phyloP scores from a whole-genome alignment of 1,140 invertebrate genomes.

The Choristoneura fumiferana region DNA sequence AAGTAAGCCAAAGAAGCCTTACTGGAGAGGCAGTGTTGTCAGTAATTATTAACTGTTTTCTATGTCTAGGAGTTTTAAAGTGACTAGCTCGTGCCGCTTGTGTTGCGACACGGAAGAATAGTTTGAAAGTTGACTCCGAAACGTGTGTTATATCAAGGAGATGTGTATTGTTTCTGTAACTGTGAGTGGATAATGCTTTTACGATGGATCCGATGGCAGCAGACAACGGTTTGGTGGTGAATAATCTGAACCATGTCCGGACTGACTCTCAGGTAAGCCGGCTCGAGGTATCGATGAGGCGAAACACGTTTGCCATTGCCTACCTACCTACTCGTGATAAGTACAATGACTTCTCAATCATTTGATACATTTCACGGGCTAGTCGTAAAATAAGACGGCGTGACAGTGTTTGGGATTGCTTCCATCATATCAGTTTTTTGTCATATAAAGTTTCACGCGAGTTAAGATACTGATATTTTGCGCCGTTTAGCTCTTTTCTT shows the following conservation, averaged over 20 bases:
- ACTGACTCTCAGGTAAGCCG: slow-evolving; percentile 74
- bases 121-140: not conserved
- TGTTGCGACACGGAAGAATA: not conserved
- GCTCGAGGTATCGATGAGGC: slow-evolving; percentile 50
- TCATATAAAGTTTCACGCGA: too few species aligned
- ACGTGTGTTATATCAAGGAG: not conserved
- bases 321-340: slow-evolving; percentile 60
- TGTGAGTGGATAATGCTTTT: slow-evolving; percentile 52
- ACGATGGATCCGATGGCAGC: slow-evolving; percentile 65
- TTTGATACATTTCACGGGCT: slow-evolving; percentile 40
- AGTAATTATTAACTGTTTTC: slow-evolving; percentile 31
- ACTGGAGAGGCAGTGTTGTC: slow-evolving; percentile 32
- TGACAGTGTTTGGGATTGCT: too few species aligned
- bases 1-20: slow-evolving; percentile 51
- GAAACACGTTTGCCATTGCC: slow-evolving; percentile 67
- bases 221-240: slow-evolving; percentile 66
- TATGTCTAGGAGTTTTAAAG: slow-evolving; percentile 29
- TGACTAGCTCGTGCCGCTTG: not conserved
- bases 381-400: not conserved
- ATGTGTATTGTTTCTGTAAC: slow-evolving; percentile 14
- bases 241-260: slow-evolving; percentile 75
- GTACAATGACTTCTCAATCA: slow-evolving; percentile 69
- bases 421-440: slow-evolving; percentile 25
- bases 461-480: slow-evolving; percentile 19
- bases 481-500: slow-evolving; percentile 60